phyloP scores from a whole-genome alignment of 92 coral and sea anemone genomes.

The Nematostella vectensis region DNA sequence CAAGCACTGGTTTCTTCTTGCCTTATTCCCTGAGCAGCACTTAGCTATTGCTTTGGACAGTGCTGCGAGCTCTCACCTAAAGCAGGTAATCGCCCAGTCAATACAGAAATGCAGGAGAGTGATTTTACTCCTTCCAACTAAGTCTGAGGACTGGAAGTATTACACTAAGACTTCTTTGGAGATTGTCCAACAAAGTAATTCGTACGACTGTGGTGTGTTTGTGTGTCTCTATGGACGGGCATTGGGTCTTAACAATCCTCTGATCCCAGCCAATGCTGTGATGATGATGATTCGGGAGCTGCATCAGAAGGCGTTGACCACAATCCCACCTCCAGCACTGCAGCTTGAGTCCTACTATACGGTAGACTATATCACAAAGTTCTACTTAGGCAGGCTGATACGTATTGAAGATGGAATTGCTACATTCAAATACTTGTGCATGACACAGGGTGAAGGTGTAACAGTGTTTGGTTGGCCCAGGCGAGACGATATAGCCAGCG shows the following conservation, averaged over 20 bases:
- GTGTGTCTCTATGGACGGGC: conserved; percentile 16
- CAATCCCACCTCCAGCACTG: not conserved
- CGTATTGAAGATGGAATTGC: not conserved
- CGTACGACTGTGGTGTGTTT: conserved; percentile 25
- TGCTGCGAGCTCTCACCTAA: not conserved
- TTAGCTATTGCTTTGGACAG: not conserved
- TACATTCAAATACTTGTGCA: conserved; percentile 14
- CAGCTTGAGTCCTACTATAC: conserved; percentile 14
- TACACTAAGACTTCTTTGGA: not conserved
- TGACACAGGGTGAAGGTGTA: not conserved
- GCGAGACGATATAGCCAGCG: conserved; percentile 14
- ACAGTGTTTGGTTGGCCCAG: conserved; percentile 20
- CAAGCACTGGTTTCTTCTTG: not conserved
- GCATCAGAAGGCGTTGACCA: conserved; percentile 4
- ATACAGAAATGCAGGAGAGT: not conserved
- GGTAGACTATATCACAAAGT: conserved; percentile 15
- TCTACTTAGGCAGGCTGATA: conserved; percentile 14
- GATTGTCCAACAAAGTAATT: conserved; percentile 7
- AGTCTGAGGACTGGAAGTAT: not conserved
- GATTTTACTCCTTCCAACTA: not conserved
- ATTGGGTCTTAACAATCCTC: conserved; percentile 6
- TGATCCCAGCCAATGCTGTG: conserved; percentile 14
- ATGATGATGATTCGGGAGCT: conserved; percentile 14
- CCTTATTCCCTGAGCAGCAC: not conserved
- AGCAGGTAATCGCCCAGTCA: no score